Conservation (phyloP, 1,140 invertebrate genomes). For the Aradophagus sp. region DNA sequence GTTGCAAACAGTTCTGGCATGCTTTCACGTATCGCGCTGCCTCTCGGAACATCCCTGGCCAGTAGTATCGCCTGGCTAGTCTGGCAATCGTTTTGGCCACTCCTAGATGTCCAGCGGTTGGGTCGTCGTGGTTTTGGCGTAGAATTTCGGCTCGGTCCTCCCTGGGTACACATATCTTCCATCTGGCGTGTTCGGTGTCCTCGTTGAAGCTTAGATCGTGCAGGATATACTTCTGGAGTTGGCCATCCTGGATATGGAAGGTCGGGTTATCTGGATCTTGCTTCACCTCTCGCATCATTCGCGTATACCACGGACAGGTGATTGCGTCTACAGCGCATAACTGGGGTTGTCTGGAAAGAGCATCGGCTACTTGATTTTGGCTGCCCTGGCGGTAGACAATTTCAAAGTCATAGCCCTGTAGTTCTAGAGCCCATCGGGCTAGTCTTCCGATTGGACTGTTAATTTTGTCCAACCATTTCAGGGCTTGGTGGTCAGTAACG, state of each 20-base stretch:
- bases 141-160: not conserved
- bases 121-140: slow-evolving; percentile 3
- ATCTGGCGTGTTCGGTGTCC: not conserved
- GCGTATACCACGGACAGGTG: not conserved
- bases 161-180: not conserved
- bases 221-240: not conserved
- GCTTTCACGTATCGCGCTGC: too few relatives aligned
- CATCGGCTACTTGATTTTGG: slow-evolving; percentile 39
- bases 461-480: too few relatives aligned
- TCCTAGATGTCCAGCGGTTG: slow-evolving; percentile 1
- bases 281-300: not conserved
- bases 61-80: too few relatives aligned
- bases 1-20: too few relatives aligned
- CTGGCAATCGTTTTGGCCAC: too few relatives aligned
- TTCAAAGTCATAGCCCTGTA: too few relatives aligned
- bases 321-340: too few relatives aligned
- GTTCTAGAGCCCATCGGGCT: slow-evolving; percentile 54
- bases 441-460: slow-evolving; percentile 57
- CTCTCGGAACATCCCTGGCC: too few relatives aligned
- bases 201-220: slow-evolving; percentile 2
- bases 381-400: slow-evolving; percentile 43
- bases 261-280: not conserved
- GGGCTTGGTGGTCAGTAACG: slow-evolving; percentile 14
- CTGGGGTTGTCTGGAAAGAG: slow-evolving; percentile 6
- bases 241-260: not conserved